Base-by-base conservation (phyloP, 1,140 invertebrate species). In the Cotesia vestalis region DNA sequence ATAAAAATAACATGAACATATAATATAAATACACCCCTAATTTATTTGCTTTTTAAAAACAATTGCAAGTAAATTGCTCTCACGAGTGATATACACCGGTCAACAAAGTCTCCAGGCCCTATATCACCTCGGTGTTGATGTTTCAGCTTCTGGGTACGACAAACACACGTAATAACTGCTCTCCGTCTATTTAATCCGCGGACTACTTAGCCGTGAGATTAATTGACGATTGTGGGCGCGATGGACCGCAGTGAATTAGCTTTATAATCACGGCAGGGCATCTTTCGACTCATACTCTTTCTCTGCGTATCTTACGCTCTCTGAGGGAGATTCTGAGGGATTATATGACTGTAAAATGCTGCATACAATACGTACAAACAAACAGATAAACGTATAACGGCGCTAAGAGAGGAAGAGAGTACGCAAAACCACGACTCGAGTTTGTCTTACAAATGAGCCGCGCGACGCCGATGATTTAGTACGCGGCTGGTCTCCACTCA, bases 381-480 rank as follows among this genome's bases (percentile, higher is more conserved):
- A 40, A 62, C 53, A 68, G 38, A 34, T 63, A 69, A 70, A 75
- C 74, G 17, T 17, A 12, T 36, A 35, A 40, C 66, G 66, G 46
- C 52, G 68, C 51, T 55, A 51, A 34, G 36, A 40, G 35, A 61
- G 66, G 9, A 66, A 68, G 64, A 75, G 74, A 75, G 68, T 66
- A 71, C 60, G 69, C 59, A 57, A 71, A 63, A 52, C 53, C 55
- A 67, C 53, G 64, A 71, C 70, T 71, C 63, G 77, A 83, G 83
- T 85, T 86, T 85, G 81, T 85, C 83, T 84, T 85, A 81, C 82
- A 86, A 85, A 86, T 85, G 85, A 84, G 83, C 78, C 83, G 81
- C 78, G 82, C 78, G 80, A 85, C 81, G 80, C 78, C 77, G 76
- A 84, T 85, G 84, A 86, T 85, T 86, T 84, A 86, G 76, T 81